Evolutionary conservation across 2,113 vertebrate species (phyloP), one percentile per base, ranked within the genome.

Genomic region (Sinosuthora webbiana): DNA sequence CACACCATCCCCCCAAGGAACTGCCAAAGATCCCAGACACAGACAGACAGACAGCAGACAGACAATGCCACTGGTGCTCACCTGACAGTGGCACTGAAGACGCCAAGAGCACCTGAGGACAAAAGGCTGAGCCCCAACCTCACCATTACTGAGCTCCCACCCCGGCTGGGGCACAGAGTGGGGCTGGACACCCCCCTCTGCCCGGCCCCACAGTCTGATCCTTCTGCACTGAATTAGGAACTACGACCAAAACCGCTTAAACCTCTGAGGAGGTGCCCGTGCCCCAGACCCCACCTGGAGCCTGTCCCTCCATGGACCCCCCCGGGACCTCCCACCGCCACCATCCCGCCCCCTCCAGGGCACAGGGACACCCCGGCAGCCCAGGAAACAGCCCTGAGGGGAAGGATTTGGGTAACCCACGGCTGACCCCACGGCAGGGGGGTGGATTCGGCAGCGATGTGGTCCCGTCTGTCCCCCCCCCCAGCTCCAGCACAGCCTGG

Each of bases 381-480:
- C 27, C 55, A 3, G 41, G n/a, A 25, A 39, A 18, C 28, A 70
- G 44, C 30, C 24, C 21, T 3, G 30, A 7, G 14, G 7, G 35
- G 23, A 41, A 10, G 7, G 12, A 22, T 7, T 7, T 28, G 64
- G 18, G 23, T 27, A 14, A 17, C 76, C 19, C 47, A 28, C 1
- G 6, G 37, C 42, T 0, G 6, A 4, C 5, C 39, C 7, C 1
- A 7, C 0, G 2, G 30, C 31, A 13, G 45, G 39, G 25, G 9
- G 24, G 6, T 3, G 23, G 23, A 28, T 10, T 15, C 30, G 11
- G 30, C 24, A 49, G 9, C 9, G 0, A 5, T 3, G 12, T 12
- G 45, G 37, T 2, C 7, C 60, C 2, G 2, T 3, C 45, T 16
- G 67, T 7, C 13, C 15, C 37, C 13, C 21, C 52, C n/a, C 10